Base-by-base conservation (phyloP, 2,113 vertebrate genomes). In the Lophotis ruficrista region DNA sequence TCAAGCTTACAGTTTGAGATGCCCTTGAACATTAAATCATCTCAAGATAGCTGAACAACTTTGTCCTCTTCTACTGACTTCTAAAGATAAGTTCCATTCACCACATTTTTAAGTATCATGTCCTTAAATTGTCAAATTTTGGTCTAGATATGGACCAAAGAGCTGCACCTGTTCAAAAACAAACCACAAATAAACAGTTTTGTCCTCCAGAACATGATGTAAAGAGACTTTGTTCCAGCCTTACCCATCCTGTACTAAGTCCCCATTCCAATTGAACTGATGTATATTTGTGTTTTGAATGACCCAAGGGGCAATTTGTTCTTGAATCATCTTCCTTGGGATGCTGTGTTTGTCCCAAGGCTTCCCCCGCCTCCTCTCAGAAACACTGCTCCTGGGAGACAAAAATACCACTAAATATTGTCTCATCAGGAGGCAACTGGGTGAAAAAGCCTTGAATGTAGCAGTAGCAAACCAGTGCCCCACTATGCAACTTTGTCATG, bases 401-500 rank as follows among this genome's bases (percentile, higher is more conserved):
- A 7, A 80, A 43, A 89, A 61, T n/a, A 60, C 16, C 73, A 33
- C 45, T 57, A 72, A 85, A 20, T 56, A 37, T 6, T 45, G 14
- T 20, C 53, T 80, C 24, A 35, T 18, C 35, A 28, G 38, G 25
- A 70, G 33, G 6, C 1, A 1, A 82, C 2, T 53, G 38, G 6
- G 31, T 61, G 15, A 72, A 64, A 90, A 91, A 71, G 10, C 31
- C 35, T 79, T 38, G 43, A 91, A 51, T 22, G 43, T 35, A 93
- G 19, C 37, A 33, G 31, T 2, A 68, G 13, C 19, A 64, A 85
- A 69, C 33, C 11, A n/a, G 30, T 14, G 21, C 14, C 30, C 25
- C 35, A 24, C 2, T 0, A 0, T 24, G 22, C 83, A 70, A 58
- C 18, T 11, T 18, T 38, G 18, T 15, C 69, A 25, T 2, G 5